These are phyloP conservation scores for Reinhardtius hippoglossoides DNA, from an alignment of 2,113 vertebrate species.

Conservation along the genomic window DNA sequence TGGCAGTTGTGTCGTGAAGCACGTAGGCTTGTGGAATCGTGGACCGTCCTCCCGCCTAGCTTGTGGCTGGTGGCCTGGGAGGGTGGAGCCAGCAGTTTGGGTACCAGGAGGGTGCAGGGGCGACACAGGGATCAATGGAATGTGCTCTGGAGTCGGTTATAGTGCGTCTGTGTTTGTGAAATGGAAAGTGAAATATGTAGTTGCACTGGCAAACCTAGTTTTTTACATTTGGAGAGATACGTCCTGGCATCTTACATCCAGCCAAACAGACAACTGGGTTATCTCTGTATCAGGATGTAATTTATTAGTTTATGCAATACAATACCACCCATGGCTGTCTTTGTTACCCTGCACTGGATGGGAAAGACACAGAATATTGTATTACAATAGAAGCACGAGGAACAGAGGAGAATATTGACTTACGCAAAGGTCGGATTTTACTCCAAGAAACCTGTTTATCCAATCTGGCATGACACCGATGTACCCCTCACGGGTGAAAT, in stretches of 20 bases:
- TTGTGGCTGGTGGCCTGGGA: slow-evolving; percentile 63
- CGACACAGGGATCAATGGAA: slow-evolving; percentile 34
- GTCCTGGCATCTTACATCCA: not conserved
- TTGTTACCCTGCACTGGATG: slow-evolving; percentile 19
- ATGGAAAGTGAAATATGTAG: slow-evolving; percentile 4
- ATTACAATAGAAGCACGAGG: slow-evolving; percentile 27
- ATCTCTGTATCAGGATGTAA: slow-evolving; percentile 46
- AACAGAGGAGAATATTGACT: slow-evolving; percentile 38
- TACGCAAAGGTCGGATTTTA: slow-evolving; percentile 22
- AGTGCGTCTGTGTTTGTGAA: slow-evolving; percentile 28
- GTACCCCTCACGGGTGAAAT: slow-evolving; percentile 14
- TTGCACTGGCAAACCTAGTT: not conserved
- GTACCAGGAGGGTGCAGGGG: slow-evolving; percentile 54
- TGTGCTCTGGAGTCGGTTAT: slow-evolving; percentile 31
- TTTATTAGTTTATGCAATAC: slow-evolving; percentile 58
- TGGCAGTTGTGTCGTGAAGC: slow-evolving; percentile 64
- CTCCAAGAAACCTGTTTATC: slow-evolving; percentile 59
- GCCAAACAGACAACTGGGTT: slow-evolving; percentile 31
- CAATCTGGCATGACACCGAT: slow-evolving; percentile 42
- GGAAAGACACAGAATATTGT: slow-evolving; percentile 26
- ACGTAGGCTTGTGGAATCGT: slow-evolving; percentile 76
- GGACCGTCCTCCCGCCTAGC: slow-evolving; percentile 43
- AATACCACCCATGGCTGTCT: slow-evolving; percentile 16
- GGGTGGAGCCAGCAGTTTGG: slow-evolving; percentile 46
- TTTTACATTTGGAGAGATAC: not conserved